Percentiles rank a stretch among this genome's conserved stretches.
Conservation (phyloP, 2,113 vertebrate species). For the Platichthys stellatus region DNA sequence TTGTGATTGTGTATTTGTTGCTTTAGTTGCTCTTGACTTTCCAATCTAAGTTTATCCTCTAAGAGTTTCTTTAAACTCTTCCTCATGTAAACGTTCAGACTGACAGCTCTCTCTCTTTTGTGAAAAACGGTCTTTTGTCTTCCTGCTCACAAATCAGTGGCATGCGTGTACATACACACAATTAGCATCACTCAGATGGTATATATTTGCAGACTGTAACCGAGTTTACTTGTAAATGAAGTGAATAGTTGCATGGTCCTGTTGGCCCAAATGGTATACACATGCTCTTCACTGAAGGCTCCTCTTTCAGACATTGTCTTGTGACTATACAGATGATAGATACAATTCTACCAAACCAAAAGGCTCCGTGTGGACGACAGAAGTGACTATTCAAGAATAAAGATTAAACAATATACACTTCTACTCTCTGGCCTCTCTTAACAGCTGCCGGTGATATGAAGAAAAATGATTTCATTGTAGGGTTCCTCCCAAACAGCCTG, state of each 20-base stretch:
- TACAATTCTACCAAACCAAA: conserved; percentile 34
- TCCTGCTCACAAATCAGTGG: neutral
- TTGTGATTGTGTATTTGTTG: conserved; percentile 10
- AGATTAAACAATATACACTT: conserved; percentile 45
- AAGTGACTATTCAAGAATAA: conserved; percentile 39
- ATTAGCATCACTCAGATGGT: conserved; percentile 5
- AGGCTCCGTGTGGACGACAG: conserved; percentile 24
- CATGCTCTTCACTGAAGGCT: conserved; percentile 47
- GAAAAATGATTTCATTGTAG: conserved; percentile 55
- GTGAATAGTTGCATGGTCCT: conserved; percentile 62
- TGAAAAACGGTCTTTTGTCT: neutral
- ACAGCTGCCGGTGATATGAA: conserved; percentile 54
- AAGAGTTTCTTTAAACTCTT: no score
- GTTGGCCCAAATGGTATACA: conserved; percentile 53
- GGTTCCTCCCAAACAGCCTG: conserved; percentile 34
- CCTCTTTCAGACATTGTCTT: conserved; percentile 56
- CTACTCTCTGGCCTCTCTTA: conserved; percentile 27
- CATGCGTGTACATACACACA: neutral
- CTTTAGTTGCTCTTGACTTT: neutral
- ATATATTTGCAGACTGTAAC: conserved; percentile 43
- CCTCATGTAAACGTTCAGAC: no score
- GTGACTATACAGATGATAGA: conserved; percentile 53
- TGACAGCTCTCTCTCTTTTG: neutral
- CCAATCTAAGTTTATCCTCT: no score
- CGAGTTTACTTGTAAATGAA: conserved; percentile 25